Evolutionary conservation across 2,888 invertebrate genomes (phyloP).

Genomic region (Onchidella celtica): DNA sequence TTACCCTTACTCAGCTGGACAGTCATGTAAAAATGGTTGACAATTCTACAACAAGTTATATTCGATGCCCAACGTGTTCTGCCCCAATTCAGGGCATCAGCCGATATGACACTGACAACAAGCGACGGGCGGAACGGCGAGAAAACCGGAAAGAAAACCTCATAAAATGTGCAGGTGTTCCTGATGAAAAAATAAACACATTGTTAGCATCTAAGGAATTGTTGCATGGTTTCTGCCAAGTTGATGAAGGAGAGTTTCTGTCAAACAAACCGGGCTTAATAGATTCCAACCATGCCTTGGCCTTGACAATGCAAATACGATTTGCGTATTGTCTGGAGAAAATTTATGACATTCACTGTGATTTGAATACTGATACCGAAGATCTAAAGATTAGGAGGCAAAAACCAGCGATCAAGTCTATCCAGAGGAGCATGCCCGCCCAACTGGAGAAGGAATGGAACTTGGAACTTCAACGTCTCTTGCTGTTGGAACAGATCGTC

Average conservation of each 20-base stretch:
- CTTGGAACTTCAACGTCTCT: conserved; percentile 37
- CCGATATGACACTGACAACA: conserved; percentile 36
- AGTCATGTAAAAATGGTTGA: conserved; percentile 36
- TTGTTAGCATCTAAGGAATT: conserved; percentile 1
- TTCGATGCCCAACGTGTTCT: conserved; percentile 34
- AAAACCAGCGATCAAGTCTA: conserved; percentile 16
- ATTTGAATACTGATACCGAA: conserved; percentile 14
- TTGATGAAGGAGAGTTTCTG: conserved; percentile 40
- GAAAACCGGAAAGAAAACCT: conserved; percentile 31
- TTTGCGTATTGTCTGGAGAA: conserved; percentile 25
- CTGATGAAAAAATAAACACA: neutral
- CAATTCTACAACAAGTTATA: conserved; percentile 10
- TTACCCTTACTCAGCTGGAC: conserved; percentile 35
- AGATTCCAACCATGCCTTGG: conserved; percentile 28
- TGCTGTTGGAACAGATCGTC: conserved; percentile 37
- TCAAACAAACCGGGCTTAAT: conserved; percentile 17
- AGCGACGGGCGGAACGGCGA: conserved; percentile 14
- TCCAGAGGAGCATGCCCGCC: conserved; percentile 19
- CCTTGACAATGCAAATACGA: conserved; percentile 30
- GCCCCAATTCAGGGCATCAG: conserved; percentile 25
- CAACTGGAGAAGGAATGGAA: conserved; percentile 29
- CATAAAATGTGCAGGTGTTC: neutral
- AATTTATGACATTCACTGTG: conserved; percentile 29
- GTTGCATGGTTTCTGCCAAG: conserved; percentile 25
- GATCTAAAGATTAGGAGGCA: conserved; percentile 39